phyloP scores from a whole-genome alignment of 1,140 invertebrate genomes.

The Caenorhabditis inopinata region DNA sequence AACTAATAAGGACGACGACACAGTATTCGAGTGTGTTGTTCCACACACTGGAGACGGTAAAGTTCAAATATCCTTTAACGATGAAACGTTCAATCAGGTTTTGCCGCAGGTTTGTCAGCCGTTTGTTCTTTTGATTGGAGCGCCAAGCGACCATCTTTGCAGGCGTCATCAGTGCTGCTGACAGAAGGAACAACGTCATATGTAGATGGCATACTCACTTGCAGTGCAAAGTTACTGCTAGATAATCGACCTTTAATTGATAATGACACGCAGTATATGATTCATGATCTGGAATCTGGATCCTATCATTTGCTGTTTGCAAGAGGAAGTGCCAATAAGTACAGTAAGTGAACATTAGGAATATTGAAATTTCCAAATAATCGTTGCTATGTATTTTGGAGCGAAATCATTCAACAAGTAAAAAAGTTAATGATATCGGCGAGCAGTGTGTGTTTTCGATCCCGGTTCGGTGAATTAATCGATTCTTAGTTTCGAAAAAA shows the following conservation, averaged over 20 bases:
- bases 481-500: too few species aligned
- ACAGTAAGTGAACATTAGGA: too few species aligned
- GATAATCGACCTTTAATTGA: constrained; percentile 31
- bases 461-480: too few species aligned
- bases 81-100: constrained; percentile 43
- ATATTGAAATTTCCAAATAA: too few species aligned
- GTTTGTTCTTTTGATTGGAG: not conserved
- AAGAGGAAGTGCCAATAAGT: constrained; percentile 42
- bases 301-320: constrained; percentile 42
- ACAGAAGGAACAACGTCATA: constrained; percentile 27
- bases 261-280: constrained; percentile 33
- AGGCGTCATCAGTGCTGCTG: constrained; percentile 35
- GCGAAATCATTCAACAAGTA: too few species aligned
- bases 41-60: constrained; percentile 12
- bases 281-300: constrained; percentile 41
- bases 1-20: constrained; percentile 40
- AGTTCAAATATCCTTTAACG: constrained; percentile 44
- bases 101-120: constrained; percentile 23
- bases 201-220: constrained; percentile 37
- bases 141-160: not conserved
- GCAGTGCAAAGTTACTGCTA: constrained; percentile 29
- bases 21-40: constrained; percentile 40
- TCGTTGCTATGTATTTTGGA: too few species aligned
- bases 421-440: too few species aligned
- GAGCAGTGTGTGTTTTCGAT: too few species aligned